These are phyloP conservation scores for Drosophila hydei DNA, from an alignment of 1,140 invertebrate genomes.

Conservation along the genomic window DNA sequence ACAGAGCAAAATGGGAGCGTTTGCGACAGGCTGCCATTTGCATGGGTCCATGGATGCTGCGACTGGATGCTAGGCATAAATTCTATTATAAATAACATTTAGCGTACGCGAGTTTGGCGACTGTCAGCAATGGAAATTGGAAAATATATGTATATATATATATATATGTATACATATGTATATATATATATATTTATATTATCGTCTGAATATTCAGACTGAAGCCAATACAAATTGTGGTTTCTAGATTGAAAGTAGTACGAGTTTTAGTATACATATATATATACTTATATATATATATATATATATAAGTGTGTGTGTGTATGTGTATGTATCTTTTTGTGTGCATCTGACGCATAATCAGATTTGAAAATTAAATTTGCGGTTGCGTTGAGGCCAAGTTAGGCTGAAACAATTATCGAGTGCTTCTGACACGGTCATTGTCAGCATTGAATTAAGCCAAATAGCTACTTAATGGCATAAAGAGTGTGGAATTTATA, in stretches of 20 bases:
- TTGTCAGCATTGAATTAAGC: neutral
- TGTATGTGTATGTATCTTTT: conserved; percentile 19
- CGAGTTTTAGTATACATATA: neutral
- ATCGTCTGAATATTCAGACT: conserved; percentile 12
- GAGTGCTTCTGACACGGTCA: conserved; percentile 31
- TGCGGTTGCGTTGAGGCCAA: conserved; percentile 41
- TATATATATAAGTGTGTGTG: conserved; percentile 8
- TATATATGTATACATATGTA: conserved; percentile 17
- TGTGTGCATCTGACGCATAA: conserved; percentile 62
- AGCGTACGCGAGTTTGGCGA: conserved; percentile 69
- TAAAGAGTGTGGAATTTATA: too few relatives aligned
- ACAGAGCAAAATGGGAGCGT: conserved; percentile 62
- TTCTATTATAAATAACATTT: conserved; percentile 82
- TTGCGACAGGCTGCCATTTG: conserved; percentile 73
- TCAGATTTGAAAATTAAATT: conserved; percentile 73
- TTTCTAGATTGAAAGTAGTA: conserved; percentile 70
- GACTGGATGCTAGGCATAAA: conserved; percentile 66
- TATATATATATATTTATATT: conserved; percentile 11
- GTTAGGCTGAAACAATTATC: conserved; percentile 33
- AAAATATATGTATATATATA: conserved; percentile 23
- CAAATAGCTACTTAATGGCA: neutral
- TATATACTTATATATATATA: neutral
- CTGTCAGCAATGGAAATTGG: conserved; percentile 78
- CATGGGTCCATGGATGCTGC: conserved; percentile 55
- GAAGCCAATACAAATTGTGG: conserved; percentile 68